Base-by-base conservation (phyloP, 2,113 vertebrate species). In the Mustelus asterias region DNA sequence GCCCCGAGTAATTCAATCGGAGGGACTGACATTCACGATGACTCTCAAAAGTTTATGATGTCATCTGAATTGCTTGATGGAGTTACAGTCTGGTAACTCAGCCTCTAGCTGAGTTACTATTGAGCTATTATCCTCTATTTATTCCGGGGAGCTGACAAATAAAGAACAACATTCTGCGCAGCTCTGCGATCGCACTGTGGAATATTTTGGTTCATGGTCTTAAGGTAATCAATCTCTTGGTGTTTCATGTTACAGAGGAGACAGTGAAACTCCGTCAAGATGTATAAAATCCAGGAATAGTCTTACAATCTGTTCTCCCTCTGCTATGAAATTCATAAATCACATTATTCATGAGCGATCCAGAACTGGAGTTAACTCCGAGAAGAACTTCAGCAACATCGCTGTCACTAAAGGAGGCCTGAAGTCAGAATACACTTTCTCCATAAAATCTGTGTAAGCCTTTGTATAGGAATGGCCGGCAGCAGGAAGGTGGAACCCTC, bases 51-150 rank as follows among this genome's bases (percentile, higher is more conserved):
- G 33, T 94, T 44, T 94, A 44, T 69, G 92, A 94, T n/a, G 92
- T 69, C 65, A 94, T 70, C 37, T 94, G 92, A 94, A 70, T n/a
- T 54, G 92, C 37, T 94, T 13, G 92, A 94, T 69, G 69, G 65
- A 67, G 41, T 94, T 94, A 70, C 63, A 41, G 92, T 3, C 63
- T 44, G 3, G 92, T 70, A 70, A 69, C 37, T 20, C 54, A 14
- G 1, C 33, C 22, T 44, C 8, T 0, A 54, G 4, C 48, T 54
- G 48, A 54, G 48, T 54, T 54, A 54, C 48, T 54, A 54, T 0
- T 7, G 44, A 22, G 3, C 37, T 94, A 69, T 41, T 70, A 37
- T 44, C 92, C 37, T 69, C 20, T 44, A 44, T 69, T 67, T 70
- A 41, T 67, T 94, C 63, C 14, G 26, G 92, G 65, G 1, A 70